These are phyloP conservation scores for Pycnomerus fuliginosus DNA, from an alignment of 2,888 invertebrate species.

Conservation along the genomic window DNA sequence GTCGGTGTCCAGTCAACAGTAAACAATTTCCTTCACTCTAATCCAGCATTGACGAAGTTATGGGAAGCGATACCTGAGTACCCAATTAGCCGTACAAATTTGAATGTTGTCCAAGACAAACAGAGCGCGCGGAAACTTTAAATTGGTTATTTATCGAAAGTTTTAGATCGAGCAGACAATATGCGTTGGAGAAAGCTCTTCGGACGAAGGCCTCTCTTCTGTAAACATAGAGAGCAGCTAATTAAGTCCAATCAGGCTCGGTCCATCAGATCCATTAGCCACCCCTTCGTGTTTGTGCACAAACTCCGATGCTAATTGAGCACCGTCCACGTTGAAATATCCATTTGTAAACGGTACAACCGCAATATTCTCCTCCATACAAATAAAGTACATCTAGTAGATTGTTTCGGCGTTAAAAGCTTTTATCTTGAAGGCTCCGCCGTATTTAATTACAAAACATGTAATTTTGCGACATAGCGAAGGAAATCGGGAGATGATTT, in stretches of 20 bases:
- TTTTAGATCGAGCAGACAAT: no score
- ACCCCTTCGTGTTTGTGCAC: constrained; percentile 53
- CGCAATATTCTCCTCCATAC: constrained; percentile 24
- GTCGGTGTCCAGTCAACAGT: no score
- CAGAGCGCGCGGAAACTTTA: no score
- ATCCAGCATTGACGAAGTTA: no score
- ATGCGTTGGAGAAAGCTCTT: constrained; percentile 17
- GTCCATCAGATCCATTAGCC: constrained; percentile 57
- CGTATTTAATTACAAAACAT: constrained; percentile 19
- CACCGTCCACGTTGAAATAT: constrained; percentile 46
- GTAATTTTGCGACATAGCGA: constrained; percentile 18
- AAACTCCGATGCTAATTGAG: constrained; percentile 53
- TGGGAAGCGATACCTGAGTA: no score
- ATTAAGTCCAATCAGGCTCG: constrained; percentile 62
- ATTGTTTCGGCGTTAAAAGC: constrained; percentile 24
- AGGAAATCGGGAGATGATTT: constrained; percentile 22
- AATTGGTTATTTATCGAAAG: no score
- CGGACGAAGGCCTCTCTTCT: constrained; percentile 35
- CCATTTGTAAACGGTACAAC: constrained; percentile 45
- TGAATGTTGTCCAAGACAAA: no score
- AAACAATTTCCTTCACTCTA: no score
- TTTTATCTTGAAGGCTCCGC: constrained; percentile 4
- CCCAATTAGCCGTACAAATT: no score
- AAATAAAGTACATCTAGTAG: constrained; percentile 23
- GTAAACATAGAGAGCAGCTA: constrained; percentile 56